Percentiles rank a stretch among this genome's conserved stretches.
These are phyloP conservation scores for Capreolus pygargus DNA, from an alignment of 2,113 vertebrate genomes.

Conservation along the genomic window DNA sequence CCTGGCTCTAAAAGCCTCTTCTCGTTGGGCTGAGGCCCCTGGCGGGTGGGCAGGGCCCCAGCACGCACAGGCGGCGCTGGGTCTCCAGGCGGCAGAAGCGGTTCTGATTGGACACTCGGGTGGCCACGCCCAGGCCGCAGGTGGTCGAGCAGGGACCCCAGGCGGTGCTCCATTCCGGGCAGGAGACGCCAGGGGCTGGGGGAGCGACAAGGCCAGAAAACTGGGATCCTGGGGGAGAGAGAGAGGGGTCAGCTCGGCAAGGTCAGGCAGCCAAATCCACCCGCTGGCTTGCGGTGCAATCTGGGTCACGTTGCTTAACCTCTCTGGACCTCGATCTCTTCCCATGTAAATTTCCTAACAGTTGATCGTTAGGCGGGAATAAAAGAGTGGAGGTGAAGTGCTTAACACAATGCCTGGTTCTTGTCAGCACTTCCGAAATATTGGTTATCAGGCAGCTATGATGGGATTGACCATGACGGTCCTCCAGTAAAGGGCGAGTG, in stretches of 20 bases:
- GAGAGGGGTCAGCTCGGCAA: background rate
- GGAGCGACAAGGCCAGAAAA: background rate
- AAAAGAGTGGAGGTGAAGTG: background rate
- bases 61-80: conserved; percentile 87
- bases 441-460: background rate
- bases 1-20: background rate
- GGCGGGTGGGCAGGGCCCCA: conserved; percentile 81
- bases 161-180: conserved; percentile 86
- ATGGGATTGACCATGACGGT: background rate
- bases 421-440: background rate
- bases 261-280: background rate
- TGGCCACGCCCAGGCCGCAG: conserved; percentile 91
- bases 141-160: conserved; percentile 92
- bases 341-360: background rate
- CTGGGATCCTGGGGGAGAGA: conserved; percentile 62
- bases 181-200: conserved; percentile 48
- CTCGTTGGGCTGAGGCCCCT: background rate
- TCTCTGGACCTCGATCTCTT: background rate
- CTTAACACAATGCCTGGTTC: background rate
- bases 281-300: fast-evolving
- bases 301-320: background rate
- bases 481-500: background rate
- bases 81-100: conserved; percentile 88
- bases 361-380: background rate
- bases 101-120: conserved; percentile 92